These are phyloP conservation scores for Limosa lapponica DNA, from an alignment of 2,797 vertebrate genomes.

Conservation along the genomic window DNA sequence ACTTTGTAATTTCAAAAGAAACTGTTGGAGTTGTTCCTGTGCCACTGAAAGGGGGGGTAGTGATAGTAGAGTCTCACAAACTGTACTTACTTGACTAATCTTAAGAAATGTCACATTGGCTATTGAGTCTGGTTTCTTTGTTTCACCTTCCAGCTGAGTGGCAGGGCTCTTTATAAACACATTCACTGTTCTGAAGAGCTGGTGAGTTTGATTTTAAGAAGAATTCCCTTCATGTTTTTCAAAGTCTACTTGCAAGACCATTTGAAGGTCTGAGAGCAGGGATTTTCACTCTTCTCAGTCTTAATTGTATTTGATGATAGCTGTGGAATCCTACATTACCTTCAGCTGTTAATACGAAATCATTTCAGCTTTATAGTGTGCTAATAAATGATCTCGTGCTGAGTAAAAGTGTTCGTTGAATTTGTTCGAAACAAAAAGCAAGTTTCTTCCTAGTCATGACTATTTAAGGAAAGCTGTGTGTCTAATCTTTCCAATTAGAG, in stretches of 20 bases:
- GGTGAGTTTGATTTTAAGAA: neutral
- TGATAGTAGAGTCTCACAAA: too few relatives aligned
- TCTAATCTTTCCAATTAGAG: neutral
- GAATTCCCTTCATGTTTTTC: neutral
- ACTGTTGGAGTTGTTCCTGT: neutral
- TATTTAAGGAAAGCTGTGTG: neutral
- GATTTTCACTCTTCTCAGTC: neutral
- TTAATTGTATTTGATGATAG: neutral
- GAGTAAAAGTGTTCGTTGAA: neutral
- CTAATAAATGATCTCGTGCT: neutral
- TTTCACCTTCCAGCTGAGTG: neutral
- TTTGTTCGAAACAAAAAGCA: neutral
- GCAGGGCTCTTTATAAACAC: neutral
- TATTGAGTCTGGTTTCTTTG: too few relatives aligned
- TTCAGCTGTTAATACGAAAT: neutral
- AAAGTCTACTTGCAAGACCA: neutral
- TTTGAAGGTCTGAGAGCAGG: neutral
- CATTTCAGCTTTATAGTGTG: neutral
- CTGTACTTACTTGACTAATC: too few relatives aligned
- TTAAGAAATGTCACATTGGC: too few relatives aligned
- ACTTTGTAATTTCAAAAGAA: neutral
- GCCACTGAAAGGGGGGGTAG: neutral
- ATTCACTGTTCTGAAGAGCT: neutral
- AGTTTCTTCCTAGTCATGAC: neutral
- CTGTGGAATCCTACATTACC: neutral